phyloP scores from a whole-genome alignment of 1,140 invertebrate species.

The Drosophila yakuba region DNA sequence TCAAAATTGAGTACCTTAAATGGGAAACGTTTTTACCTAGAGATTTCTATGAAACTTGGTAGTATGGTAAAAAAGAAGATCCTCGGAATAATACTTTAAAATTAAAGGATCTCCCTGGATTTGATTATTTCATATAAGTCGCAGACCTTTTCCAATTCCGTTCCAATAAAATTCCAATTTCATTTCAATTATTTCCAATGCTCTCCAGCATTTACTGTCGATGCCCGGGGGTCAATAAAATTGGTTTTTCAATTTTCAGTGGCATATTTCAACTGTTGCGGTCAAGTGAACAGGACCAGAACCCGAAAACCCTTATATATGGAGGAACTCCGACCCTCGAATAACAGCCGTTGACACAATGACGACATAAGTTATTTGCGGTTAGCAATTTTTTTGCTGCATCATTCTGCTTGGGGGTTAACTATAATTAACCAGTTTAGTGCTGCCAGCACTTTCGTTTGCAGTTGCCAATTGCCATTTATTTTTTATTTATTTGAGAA shows the following conservation, averaged over 20 bases:
- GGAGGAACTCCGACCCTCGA: neutral
- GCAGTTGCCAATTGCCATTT: constrained; percentile 23
- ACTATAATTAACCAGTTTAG: constrained; percentile 59
- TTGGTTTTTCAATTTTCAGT: constrained; percentile 56
- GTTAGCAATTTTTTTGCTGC: constrained; percentile 28
- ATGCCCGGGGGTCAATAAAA: constrained; percentile 49
- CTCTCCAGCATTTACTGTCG: constrained; percentile 62
- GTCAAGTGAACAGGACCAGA: constrained; percentile 56
- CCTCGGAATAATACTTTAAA: too few relatives aligned
- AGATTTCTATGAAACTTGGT: too few relatives aligned
- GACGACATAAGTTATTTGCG: constrained; percentile 50
- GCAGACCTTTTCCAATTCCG: constrained; percentile 20
- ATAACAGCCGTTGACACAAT: constrained; percentile 41
- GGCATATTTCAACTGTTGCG: constrained; percentile 58
- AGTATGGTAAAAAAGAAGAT: too few relatives aligned
- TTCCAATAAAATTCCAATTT: constrained; percentile 69
- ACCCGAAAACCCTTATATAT: neutral
- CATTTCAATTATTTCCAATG: constrained; percentile 69
- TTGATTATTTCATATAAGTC: constrained; percentile 1
- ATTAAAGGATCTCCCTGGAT: neutral
- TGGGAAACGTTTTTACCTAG: too few relatives aligned
- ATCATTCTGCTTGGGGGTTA: constrained; percentile 38
- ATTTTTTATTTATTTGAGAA: constrained; percentile 24
- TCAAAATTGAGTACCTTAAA: too few relatives aligned
- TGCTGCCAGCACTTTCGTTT: constrained; percentile 8